Percentiles rank a stretch among this genome's conserved stretches.
phyloP scores from a whole-genome alignment of 2,888 invertebrate species.

The Tinea semifulvella region DNA sequence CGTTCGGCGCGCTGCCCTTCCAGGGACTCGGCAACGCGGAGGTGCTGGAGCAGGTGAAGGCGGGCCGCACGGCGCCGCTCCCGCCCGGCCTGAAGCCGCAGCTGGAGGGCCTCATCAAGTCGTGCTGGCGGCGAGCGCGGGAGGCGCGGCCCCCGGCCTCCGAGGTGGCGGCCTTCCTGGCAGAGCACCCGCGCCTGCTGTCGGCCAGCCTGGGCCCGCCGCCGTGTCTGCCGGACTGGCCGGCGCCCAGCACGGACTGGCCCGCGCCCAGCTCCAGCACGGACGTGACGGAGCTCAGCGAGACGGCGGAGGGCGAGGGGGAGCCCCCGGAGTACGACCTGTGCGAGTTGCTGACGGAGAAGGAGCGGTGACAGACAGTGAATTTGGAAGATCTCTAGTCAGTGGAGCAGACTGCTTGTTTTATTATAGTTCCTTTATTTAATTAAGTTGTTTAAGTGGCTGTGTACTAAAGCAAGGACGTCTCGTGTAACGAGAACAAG shows the following conservation, averaged over 20 bases:
- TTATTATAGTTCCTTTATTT: too few relatives aligned
- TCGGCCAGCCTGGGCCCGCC: slow-evolving; percentile 82
- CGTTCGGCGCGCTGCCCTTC: slow-evolving; percentile 91
- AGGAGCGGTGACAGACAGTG: neutral
- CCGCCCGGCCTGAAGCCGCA: slow-evolving; percentile 82
- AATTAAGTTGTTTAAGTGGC: too few relatives aligned
- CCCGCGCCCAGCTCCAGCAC: slow-evolving; percentile 8
- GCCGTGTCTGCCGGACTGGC: neutral
- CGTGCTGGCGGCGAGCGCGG: slow-evolving; percentile 81
- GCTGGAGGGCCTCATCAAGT: slow-evolving; percentile 77
- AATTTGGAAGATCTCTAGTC: too few relatives aligned
- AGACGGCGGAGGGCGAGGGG: slow-evolving; percentile 22
- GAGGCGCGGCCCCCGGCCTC: slow-evolving; percentile 78
- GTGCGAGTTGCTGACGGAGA: neutral
- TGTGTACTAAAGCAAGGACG: too few relatives aligned
- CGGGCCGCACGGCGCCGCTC: slow-evolving; percentile 75
- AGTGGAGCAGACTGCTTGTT: too few relatives aligned
- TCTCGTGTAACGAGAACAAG: too few relatives aligned
- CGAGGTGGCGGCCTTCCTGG: slow-evolving; percentile 83
- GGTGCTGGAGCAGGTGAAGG: slow-evolving; percentile 82
- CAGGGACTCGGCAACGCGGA: slow-evolving; percentile 87
- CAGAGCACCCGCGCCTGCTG: slow-evolving; percentile 78
- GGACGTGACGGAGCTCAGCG: slow-evolving; percentile 23
- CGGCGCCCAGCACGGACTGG: neutral
- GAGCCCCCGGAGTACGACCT: neutral